phyloP scores from a whole-genome alignment of 2,888 invertebrate species.

The Diadegma fenestrale region DNA sequence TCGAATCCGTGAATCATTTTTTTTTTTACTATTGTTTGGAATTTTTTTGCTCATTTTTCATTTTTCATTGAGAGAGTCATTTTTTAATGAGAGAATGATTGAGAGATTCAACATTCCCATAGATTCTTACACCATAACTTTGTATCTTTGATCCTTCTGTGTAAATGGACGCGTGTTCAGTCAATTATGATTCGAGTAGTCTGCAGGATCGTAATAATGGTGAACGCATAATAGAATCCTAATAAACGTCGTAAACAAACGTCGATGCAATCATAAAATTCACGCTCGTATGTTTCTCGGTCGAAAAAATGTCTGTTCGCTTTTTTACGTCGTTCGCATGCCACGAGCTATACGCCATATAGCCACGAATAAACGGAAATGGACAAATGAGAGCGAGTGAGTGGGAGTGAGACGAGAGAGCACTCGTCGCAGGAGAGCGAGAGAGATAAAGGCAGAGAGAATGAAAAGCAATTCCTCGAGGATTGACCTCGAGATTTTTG shows the following conservation, averaged over 20 bases:
- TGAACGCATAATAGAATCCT: slow-evolving; percentile 12
- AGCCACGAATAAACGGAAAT: not conserved
- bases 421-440: not conserved
- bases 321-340: not conserved
- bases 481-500: slow-evolving; percentile 14
- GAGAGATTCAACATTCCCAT: not conserved
- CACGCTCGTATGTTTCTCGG: not conserved
- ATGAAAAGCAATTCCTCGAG: not conserved
- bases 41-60: no score
- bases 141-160: not conserved
- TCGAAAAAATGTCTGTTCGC: not conserved
- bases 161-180: not conserved
- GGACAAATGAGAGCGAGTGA: not conserved
- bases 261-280: not conserved
- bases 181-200: not conserved
- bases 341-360: slow-evolving; percentile 1
- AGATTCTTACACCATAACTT: not conserved
- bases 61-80: no score
- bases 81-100: no score
- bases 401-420: not conserved
- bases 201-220: not conserved
- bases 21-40: no score
- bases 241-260: not conserved
- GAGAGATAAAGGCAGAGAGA: not conserved
- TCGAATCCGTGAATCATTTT: not conserved